These are phyloP conservation scores for Chironomus striatipennis DNA, from an alignment of 1,140 invertebrate species.

Conservation along the genomic window DNA sequence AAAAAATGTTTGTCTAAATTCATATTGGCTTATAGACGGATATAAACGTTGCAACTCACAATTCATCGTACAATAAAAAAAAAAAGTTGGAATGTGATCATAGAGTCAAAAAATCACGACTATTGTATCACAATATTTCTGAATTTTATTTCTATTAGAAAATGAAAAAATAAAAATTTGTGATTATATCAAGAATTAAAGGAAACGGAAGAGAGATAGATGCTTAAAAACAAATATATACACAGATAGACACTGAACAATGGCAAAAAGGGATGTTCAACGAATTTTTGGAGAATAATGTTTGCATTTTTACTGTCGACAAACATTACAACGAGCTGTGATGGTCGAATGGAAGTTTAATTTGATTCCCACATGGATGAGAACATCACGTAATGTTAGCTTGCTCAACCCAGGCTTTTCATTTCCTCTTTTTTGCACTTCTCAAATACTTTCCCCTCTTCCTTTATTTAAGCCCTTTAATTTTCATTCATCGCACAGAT, in stretches of 20 bases:
- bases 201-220: not conserved
- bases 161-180: no score
- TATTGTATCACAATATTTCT: no score
- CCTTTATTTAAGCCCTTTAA: not conserved
- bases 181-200: no score
- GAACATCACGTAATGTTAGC: not conserved
- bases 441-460: not conserved
- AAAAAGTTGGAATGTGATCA: no score
- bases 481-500: not conserved
- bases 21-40: no score
- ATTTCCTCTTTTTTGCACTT: not conserved
- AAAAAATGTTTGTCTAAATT: no score
- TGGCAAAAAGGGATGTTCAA: not conserved
- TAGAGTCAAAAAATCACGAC: no score
- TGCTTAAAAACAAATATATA: not conserved
- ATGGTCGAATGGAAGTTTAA: not conserved
- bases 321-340: not conserved
- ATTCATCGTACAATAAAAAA: no score
- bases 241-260: not conserved
- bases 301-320: conserved; percentile 1
- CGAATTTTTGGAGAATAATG: not conserved
- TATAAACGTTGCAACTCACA: no score
- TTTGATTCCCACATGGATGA: not conserved
- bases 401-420: not conserved
- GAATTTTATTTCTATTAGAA: no score